Evolutionary conservation across 2,113 vertebrate genomes (phyloP).

Genomic region (Actenoides lindsayi): DNA sequence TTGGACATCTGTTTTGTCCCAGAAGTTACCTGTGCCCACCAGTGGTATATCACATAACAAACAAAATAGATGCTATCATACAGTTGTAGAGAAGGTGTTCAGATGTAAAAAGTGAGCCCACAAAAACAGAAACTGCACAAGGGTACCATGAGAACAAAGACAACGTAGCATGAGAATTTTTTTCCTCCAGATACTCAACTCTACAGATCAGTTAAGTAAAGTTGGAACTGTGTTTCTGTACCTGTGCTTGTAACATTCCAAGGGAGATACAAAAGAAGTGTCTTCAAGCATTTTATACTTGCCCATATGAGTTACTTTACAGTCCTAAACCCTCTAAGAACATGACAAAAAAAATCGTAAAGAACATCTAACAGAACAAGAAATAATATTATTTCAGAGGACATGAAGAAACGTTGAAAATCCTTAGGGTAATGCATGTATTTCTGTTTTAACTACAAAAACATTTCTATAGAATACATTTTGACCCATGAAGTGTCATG

Average conservation of each 20-base stretch:
- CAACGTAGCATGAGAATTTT: background rate
- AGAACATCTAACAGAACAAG: background rate
- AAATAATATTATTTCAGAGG: background rate
- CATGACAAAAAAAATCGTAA: background rate
- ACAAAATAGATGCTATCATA: background rate
- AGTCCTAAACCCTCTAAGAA: background rate
- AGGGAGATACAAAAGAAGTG: background rate
- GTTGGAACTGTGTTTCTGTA: background rate
- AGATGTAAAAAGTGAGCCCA: rapidly evolving
- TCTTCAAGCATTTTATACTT: background rate
- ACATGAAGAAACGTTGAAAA: background rate
- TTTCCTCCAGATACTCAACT: background rate
- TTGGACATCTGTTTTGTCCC: background rate
- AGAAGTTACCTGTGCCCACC: background rate
- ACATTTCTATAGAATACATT: background rate
- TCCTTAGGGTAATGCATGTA: background rate
- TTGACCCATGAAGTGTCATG: background rate
- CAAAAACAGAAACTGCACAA: background rate
- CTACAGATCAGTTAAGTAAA: background rate
- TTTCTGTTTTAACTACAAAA: background rate
- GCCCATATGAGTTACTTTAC: background rate
- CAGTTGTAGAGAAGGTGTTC: background rate
- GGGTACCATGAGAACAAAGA: background rate
- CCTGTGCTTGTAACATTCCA: background rate
- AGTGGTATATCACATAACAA: background rate